phyloP scores from a whole-genome alignment of 2,113 vertebrate genomes.

The Labeo rohita region DNA sequence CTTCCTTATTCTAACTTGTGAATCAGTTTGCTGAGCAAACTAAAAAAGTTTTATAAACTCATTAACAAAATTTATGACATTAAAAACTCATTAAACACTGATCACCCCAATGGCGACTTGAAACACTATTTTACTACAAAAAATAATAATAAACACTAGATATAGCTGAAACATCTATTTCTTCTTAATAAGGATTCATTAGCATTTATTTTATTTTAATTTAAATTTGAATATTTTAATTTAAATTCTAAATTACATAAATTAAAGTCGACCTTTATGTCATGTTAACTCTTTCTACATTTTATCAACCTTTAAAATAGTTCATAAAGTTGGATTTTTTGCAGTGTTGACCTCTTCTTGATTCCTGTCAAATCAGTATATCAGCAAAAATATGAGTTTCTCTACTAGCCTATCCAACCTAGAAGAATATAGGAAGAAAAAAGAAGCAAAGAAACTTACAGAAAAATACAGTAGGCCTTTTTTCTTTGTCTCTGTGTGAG shows the following conservation, averaged over 20 bases:
- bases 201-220: too few relatives aligned
- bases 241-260: background rate
- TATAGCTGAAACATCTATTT: background rate
- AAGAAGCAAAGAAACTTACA: background rate
- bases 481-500: background rate
- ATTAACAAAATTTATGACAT: background rate
- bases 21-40: background rate
- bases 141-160: background rate
- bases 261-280: background rate
- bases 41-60: background rate
- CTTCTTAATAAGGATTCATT: background rate
- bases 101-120: background rate
- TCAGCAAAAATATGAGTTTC: background rate
- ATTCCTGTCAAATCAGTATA: background rate
- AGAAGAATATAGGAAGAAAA: background rate
- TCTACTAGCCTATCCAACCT: background rate
- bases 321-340: too few relatives aligned
- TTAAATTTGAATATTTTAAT: background rate
- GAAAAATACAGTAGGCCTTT: background rate
- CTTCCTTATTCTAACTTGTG: background rate
- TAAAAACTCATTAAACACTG: background rate
- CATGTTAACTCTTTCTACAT: background rate
- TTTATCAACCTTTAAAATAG: background rate
- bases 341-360: background rate
- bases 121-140: background rate